Conservation (phyloP, 2,113 vertebrate species). For the Rousettus leschenaultii region DNA sequence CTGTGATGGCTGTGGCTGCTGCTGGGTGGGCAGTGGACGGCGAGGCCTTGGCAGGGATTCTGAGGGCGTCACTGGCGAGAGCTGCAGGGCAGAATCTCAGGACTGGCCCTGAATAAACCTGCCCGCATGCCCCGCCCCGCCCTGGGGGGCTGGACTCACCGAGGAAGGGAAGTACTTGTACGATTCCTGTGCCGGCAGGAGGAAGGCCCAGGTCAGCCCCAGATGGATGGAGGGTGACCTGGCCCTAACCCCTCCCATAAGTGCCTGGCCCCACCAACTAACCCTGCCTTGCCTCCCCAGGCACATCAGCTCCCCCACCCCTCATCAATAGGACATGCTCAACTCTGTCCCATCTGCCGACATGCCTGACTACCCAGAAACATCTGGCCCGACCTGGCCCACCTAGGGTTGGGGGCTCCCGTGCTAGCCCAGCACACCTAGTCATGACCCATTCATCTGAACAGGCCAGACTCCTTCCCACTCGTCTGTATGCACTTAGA, state of each 20-base stretch:
- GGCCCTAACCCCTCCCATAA: constrained; percentile 26
- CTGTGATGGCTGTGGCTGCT: constrained; percentile 76
- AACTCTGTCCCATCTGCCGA: not conserved
- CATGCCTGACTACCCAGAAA: not conserved
- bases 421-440: not conserved
- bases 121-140: constrained; percentile 59
- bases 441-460: not conserved
- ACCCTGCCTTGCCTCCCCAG: not conserved
- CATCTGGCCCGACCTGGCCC: not conserved
- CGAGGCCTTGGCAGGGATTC: constrained; percentile 74
- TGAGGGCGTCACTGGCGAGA: constrained; percentile 72
- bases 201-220: constrained; percentile 71
- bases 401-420: not conserved
- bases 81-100: constrained; percentile 76
- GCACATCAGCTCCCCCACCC: not conserved
- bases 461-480: not conserved
- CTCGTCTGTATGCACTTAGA: not conserved
- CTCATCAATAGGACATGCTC: not conserved
- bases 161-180: constrained; percentile 83
- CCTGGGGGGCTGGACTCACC: constrained; percentile 79
- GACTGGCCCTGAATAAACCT: constrained; percentile 70
- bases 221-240: constrained; percentile 41
- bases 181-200: constrained; percentile 79
- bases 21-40: constrained; percentile 67
- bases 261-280: not conserved